Base-by-base conservation (phyloP, 2,888 invertebrate species). In the Agonum fuliginosum region DNA sequence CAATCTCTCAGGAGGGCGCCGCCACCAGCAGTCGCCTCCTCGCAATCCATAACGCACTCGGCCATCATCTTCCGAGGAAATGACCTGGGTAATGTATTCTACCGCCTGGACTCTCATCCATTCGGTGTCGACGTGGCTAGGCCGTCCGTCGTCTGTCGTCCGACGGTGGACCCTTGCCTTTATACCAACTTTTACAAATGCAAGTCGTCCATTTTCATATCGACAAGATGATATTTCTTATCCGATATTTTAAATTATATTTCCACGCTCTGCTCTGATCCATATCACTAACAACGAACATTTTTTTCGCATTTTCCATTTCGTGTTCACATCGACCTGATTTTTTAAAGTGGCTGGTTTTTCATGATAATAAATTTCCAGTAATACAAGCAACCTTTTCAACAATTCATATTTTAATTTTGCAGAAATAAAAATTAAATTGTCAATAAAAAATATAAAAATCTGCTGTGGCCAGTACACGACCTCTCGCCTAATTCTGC, bases 81-180 rank as follows among this genome's bases (percentile, higher is more conserved):
- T 82, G 81, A 81, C 82, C 81, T 82, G 81, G 80, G 80, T 81
- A 81, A 82, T 82, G 81, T 80, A 80, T 81, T 81, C 79, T 78
- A 81, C 80, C 79, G 79, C 79, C 51, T 37, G 51, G 43, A 19
- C 69, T 69, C 69, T 69, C 72, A 72, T 72, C 48, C n/a, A 71
- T 71, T 48, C 71, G 27, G 8, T 48, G 27, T 48, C 46, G 17
- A 48, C 51, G 48, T n/a, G 37, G 10, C 12, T 10, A 27, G 5
- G n/a, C 65, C 65, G 34, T 10, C 37, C 34, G n/a, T n/a, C n/a
- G n/a, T n/a, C 3, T 43, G n/a, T 43, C 43, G 3, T 43, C 8
- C 46, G 12, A 17, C 12, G 46, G 14, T 12, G 12, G 10, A 46
- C 46, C 2, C 46, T 17, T 8, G 17, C 46, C 43, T 69, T 41